A percentile compares a stretch with the other conserved stretches of the same genome.
These are phyloP conservation scores for Enteromius argenteus DNA, from an alignment of 2,797 vertebrate species.

Conservation along the genomic window DNA sequence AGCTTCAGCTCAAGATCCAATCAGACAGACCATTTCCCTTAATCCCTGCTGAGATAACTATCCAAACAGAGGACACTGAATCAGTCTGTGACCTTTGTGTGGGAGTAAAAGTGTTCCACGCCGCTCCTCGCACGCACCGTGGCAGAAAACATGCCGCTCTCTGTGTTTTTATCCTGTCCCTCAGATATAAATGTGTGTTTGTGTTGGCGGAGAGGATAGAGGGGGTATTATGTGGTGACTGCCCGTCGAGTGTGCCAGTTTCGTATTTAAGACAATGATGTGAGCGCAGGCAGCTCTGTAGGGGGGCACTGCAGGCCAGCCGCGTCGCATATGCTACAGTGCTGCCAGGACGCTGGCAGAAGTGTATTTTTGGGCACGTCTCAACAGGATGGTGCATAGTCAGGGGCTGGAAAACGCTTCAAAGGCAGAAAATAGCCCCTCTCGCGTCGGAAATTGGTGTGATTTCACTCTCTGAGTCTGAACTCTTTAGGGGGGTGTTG, in stretches of 20 bases:
- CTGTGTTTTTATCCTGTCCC: conserved; percentile 52
- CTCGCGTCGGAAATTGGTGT: conserved; percentile 66
- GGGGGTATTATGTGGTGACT: conserved; percentile 57
- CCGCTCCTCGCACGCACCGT: conserved; percentile 18
- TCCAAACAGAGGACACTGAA: conserved; percentile 59
- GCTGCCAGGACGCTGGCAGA: conserved; percentile 64
- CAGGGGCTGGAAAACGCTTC: conserved; percentile 68
- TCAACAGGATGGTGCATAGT: conserved; percentile 66
- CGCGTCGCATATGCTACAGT: conserved; percentile 67
- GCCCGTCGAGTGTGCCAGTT: conserved; percentile 64
- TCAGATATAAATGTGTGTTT: conserved; percentile 58
- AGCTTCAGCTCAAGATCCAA: conserved; percentile 55
- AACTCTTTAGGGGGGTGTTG: conserved; percentile 62
- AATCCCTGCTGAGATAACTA: conserved; percentile 61
- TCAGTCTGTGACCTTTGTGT: conserved; percentile 64
- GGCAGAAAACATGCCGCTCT: conserved; percentile 54
- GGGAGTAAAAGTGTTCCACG: conserved; percentile 59
- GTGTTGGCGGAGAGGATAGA: conserved; percentile 43
- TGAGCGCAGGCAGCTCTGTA: conserved; percentile 61
- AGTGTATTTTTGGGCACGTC: conserved; percentile 68
- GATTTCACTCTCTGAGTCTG: conserved; percentile 67
- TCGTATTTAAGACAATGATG: conserved; percentile 70
- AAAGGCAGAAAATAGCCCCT: conserved; percentile 73
- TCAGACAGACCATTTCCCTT: conserved; percentile 61
- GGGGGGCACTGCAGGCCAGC: conserved; percentile 65